These are phyloP conservation scores for Monomorium pharaonis DNA, from an alignment of 1,140 invertebrate genomes.

Conservation along the genomic window DNA sequence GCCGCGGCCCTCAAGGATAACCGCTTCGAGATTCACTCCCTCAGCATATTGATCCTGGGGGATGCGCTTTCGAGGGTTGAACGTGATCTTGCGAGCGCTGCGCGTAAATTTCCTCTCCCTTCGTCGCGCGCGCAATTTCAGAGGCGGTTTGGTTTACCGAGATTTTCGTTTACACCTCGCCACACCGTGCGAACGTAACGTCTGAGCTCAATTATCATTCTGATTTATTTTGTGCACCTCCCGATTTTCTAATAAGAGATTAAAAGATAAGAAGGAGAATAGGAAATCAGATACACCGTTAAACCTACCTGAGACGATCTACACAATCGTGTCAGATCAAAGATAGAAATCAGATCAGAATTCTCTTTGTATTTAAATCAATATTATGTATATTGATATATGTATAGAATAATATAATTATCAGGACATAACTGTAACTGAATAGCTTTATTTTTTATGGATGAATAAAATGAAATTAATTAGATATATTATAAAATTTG, in stretches of 20 bases:
- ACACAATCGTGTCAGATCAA: not conserved
- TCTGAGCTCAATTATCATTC: not conserved
- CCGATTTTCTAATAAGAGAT: not conserved
- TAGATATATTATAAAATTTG: not conserved
- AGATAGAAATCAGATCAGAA: too few relatives aligned
- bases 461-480: not conserved
- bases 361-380: not conserved
- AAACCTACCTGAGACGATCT: not conserved
- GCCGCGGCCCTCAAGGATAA: not conserved
- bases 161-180: not conserved
- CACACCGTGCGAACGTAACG: not conserved
- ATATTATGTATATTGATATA: not conserved
- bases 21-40: slow-evolving; percentile 1
- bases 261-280: not conserved
- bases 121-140: not conserved
- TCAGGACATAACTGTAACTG: not conserved
- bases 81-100: not conserved
- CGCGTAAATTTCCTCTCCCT: not conserved
- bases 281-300: not conserved
- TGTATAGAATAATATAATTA: not conserved
- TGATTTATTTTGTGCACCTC: not conserved
- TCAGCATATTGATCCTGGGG: slow-evolving; percentile 9
- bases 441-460: not conserved
- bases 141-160: not conserved
- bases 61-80: not conserved